Evolutionary conservation across 2,888 invertebrate genomes (phyloP).

Genomic region (Fissipunctia ypsillon): DNA sequence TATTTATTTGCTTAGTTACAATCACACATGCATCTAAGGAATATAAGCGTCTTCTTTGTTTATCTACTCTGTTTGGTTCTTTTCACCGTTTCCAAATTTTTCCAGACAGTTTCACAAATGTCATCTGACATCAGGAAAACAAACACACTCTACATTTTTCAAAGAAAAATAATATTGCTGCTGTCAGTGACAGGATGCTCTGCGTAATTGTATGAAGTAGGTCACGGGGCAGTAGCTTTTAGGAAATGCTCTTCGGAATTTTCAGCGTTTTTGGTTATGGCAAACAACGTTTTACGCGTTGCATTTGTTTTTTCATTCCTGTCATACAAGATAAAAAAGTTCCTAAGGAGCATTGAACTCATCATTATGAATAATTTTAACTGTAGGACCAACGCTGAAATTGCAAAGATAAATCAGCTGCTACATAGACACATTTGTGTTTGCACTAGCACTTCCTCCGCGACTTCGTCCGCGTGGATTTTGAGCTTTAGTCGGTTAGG

Average conservation of each 20-base stretch:
- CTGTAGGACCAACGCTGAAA: neutral
- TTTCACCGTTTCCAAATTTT: conserved; percentile 21
- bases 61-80: neutral
- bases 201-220: conserved; percentile 23
- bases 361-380: neutral
- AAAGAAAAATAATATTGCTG: conserved; percentile 11
- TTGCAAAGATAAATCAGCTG: neutral
- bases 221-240: conserved; percentile 14
- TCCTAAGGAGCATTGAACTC: neutral
- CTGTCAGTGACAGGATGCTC: conserved; percentile 21
- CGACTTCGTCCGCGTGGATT: no score
- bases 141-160: conserved; percentile 30
- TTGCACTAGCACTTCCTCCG: no score
- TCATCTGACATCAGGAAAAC: conserved; percentile 25
- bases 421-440: no score
- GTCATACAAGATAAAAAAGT: neutral
- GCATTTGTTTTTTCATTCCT: neutral
- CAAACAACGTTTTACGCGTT: neutral
- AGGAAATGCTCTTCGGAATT: conserved; percentile 12
- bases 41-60: neutral
- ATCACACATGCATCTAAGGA: neutral
- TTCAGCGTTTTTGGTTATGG: neutral
- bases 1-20: no score
- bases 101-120: conserved; percentile 21
- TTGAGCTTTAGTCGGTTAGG: no score